phyloP scores from a whole-genome alignment of 2,888 invertebrate genomes.

The Biston betularia region DNA sequence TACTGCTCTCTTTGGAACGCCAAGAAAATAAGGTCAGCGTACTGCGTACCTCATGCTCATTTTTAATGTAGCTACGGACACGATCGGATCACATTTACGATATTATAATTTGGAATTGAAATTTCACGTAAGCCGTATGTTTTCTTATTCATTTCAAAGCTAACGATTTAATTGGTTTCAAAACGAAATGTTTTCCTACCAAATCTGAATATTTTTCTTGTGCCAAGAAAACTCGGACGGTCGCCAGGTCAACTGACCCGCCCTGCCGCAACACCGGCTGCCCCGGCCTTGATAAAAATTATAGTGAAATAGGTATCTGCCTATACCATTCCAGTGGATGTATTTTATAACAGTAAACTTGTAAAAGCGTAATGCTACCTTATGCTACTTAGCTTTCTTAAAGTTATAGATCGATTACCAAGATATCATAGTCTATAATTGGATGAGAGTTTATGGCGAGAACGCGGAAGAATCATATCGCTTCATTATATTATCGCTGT shows the following conservation, averaged over 20 bases:
- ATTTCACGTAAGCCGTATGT: no score
- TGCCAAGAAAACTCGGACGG: constrained; percentile 31
- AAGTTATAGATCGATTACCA: no score
- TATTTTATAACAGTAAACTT: no score
- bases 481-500: no score
- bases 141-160: background rate
- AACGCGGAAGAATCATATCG: no score
- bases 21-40: constrained; percentile 14
- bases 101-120: background rate
- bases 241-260: constrained; percentile 54
- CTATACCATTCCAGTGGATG: no score
- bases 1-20: constrained; percentile 6
- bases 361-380: no score
- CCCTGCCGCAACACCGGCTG: constrained; percentile 8
- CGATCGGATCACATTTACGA: background rate
- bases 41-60: constrained; percentile 13
- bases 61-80: background rate
- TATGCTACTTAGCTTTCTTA: no score
- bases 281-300: constrained; percentile 14
- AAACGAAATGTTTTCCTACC: constrained; percentile 6
- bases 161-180: constrained; percentile 6
- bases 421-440: no score
- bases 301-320: background rate
- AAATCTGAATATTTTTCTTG: constrained; percentile 24
- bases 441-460: no score